A percentile compares a stretch with the other conserved stretches of the same genome.
Evolutionary conservation across 2,888 invertebrate species (phyloP).

Genomic region (Nemotelus pantherinus): DNA sequence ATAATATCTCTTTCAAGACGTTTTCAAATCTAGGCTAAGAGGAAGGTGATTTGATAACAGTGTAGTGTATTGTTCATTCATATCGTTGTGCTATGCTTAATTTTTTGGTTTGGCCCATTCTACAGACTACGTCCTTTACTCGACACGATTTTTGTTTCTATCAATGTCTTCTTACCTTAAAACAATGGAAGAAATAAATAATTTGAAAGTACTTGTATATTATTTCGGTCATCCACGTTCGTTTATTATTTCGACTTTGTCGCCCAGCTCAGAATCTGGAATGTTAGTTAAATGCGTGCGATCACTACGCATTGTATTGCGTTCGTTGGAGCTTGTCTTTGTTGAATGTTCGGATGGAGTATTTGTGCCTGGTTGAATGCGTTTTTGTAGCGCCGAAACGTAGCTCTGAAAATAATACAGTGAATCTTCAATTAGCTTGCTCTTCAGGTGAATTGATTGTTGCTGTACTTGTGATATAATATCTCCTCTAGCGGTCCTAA

Average conservation of each 20-base stretch:
- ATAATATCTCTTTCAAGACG: conserved; percentile 21
- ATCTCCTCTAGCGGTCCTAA: conserved; percentile 88
- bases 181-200: conserved; percentile 30
- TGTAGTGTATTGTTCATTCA: not conserved
- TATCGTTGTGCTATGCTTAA: not conserved
- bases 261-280: conserved; percentile 71
- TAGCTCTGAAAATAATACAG: conserved; percentile 71
- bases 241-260: conserved; percentile 64
- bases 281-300: conserved; percentile 80
- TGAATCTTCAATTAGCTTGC: not conserved
- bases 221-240: conserved; percentile 64
- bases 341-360: conserved; percentile 67
- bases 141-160: not conserved
- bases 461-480: conserved; percentile 82
- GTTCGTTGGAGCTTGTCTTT: conserved; percentile 72
- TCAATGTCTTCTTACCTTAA: conserved; percentile 6
- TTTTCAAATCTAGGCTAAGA: conserved; percentile 38
- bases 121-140: not conserved
- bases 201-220: conserved; percentile 1
- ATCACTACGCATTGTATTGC: conserved; percentile 81
- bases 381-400: conserved; percentile 81
- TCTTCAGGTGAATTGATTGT: not conserved
- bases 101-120: not conserved
- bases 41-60: not conserved
- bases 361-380: conserved; percentile 71